phyloP scores from a whole-genome alignment of 1,140 invertebrate genomes.

The Drosophila biarmipes region DNA sequence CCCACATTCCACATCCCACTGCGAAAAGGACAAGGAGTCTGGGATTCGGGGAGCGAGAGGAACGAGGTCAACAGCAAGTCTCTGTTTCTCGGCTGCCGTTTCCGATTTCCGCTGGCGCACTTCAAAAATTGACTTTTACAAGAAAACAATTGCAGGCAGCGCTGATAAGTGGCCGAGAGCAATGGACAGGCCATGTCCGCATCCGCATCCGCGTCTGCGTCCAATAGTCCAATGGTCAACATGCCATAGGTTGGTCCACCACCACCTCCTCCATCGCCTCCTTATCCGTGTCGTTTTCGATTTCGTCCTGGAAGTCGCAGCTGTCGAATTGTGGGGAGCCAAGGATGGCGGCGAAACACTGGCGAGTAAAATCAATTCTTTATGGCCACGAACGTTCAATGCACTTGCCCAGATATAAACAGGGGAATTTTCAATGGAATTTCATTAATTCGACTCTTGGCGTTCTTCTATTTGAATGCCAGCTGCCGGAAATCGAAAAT shows the following conservation, averaged over 20 bases:
- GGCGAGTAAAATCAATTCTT: constrained; percentile 15
- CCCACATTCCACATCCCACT: not conserved
- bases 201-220: constrained; percentile 30
- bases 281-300: constrained; percentile 29
- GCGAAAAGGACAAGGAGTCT: constrained; percentile 9
- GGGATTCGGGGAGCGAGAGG: not conserved
- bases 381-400: constrained; percentile 39
- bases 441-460: constrained; percentile 8
- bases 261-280: constrained; percentile 1
- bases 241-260: constrained; percentile 5
- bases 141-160: constrained; percentile 78
- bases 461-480: not conserved
- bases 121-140: constrained; percentile 82
- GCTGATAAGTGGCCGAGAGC: constrained; percentile 68
- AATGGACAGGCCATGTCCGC: constrained; percentile 64
- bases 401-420: constrained; percentile 28
- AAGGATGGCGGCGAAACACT: constrained; percentile 37
- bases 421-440: not conserved
- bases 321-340: constrained; percentile 31
- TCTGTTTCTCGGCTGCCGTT: constrained; percentile 65
- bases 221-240: constrained; percentile 19
- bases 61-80: constrained; percentile 70
- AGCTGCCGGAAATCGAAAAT: not conserved
- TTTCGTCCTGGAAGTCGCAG: constrained; percentile 38
- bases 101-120: constrained; percentile 76